phyloP scores from a whole-genome alignment of 1,140 invertebrate genomes.

The Drosophila quadrilineata region DNA sequence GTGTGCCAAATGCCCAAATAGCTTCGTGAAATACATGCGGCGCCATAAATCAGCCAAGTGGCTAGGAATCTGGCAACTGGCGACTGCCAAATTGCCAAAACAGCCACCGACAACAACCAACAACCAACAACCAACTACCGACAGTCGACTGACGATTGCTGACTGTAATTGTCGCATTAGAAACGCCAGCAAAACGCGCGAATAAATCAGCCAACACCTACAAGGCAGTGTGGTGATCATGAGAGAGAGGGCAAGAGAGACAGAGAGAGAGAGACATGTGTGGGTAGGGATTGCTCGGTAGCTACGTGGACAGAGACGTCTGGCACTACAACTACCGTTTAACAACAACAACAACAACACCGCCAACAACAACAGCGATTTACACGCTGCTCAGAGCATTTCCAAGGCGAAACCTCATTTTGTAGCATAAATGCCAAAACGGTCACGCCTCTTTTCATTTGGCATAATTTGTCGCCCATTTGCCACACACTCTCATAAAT shows the following conservation, averaged over 20 bases:
- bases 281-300: no score
- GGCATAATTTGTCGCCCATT: conserved; percentile 77
- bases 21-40: conserved; percentile 60
- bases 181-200: conserved; percentile 68
- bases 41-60: conserved; percentile 72
- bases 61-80: conserved; percentile 59
- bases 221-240: not conserved
- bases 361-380: no score
- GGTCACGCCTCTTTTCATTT: conserved; percentile 71
- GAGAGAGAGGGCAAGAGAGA: no score
- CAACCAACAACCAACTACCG: no score
- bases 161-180: conserved; percentile 73
- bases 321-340: conserved; percentile 26
- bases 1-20: conserved; percentile 71
- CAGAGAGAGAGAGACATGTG: no score
- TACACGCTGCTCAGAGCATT: conserved; percentile 48
- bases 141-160: conserved; percentile 37
- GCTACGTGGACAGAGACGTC: conserved; percentile 17
- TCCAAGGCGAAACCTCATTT: conserved; percentile 32
- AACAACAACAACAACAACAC: no score
- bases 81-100: no score
- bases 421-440: conserved; percentile 68
- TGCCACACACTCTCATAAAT: conserved; percentile 65
- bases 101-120: no score
- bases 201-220: conserved; percentile 69